Percentiles rank a stretch among this genome's conserved stretches.
These are phyloP conservation scores for Lordiphosa fenestrarum DNA, from an alignment of 2,888 invertebrate species.

Conservation along the genomic window DNA sequence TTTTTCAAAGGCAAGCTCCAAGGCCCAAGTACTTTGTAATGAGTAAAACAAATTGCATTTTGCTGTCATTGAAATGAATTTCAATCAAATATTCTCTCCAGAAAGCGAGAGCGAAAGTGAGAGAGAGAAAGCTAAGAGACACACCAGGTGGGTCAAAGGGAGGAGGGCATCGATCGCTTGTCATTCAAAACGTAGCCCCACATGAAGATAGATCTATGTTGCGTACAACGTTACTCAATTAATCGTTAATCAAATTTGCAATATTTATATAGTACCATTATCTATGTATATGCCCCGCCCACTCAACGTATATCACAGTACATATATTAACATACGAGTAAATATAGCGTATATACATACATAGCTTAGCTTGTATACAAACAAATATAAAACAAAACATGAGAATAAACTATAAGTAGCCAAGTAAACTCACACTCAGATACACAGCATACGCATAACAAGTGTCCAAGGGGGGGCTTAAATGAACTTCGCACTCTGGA, in stretches of 20 bases:
- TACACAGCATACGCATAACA: constrained; percentile 9
- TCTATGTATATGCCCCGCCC: constrained; percentile 42
- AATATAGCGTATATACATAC: constrained; percentile 19
- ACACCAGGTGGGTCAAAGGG: background rate
- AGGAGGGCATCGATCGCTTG: constrained; percentile 9
- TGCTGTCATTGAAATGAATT: no score
- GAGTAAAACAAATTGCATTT: no score
- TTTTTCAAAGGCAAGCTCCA: no score
- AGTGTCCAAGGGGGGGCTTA: background rate
- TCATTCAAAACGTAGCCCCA: constrained; percentile 5
- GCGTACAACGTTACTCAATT: constrained; percentile 47
- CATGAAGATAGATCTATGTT: constrained; percentile 27
- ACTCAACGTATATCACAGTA: constrained; percentile 51
- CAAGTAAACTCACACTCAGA: constrained; percentile 29
- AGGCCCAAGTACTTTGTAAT: no score
- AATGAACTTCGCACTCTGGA: no score
- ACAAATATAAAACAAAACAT: constrained; percentile 21
- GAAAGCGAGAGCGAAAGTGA: background rate
- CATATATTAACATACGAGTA: constrained; percentile 17
- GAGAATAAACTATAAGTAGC: constrained; percentile 46
- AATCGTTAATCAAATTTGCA: constrained; percentile 56
- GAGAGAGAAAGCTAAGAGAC: background rate
- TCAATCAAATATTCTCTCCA: background rate
- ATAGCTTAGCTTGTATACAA: constrained; percentile 62
- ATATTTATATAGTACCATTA: constrained; percentile 54